phyloP scores from a whole-genome alignment of 2,888 invertebrate genomes.

The Drosophila quinaria region DNA sequence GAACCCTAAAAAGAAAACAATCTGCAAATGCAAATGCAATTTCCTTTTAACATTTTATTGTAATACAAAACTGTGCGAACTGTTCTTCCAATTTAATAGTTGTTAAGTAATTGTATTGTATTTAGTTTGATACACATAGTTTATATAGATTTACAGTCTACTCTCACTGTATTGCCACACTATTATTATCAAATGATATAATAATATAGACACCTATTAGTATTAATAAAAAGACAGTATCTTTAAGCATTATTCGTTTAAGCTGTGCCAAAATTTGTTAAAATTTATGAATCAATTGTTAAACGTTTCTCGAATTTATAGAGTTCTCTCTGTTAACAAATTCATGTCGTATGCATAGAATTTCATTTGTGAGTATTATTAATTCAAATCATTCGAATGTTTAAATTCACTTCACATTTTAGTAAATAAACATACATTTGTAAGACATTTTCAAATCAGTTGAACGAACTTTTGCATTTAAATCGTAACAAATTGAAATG shows the following conservation, averaged over 20 bases:
- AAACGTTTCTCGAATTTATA: slow-evolving; percentile 26
- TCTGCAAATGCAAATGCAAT: slow-evolving; percentile 55
- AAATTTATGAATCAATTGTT: slow-evolving; percentile 31
- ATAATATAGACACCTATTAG: slow-evolving; percentile 66
- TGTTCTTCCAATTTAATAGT: slow-evolving; percentile 57
- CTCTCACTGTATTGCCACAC: slow-evolving; percentile 45
- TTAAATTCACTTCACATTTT: not conserved
- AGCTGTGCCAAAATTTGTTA: slow-evolving; percentile 70
- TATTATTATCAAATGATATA: slow-evolving; percentile 17
- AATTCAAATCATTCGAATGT: slow-evolving; percentile 1
- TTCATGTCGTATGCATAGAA: slow-evolving; percentile 24
- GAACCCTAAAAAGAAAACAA: slow-evolving; percentile 69
- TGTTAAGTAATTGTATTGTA: slow-evolving; percentile 38
- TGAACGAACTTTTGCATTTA: not conserved
- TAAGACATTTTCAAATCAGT: not conserved
- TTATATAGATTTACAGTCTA: slow-evolving; percentile 1
- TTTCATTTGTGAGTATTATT: slow-evolving; percentile 16
- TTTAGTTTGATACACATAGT: slow-evolving; percentile 38
- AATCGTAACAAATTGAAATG: not conserved
- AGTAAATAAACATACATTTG: not conserved
- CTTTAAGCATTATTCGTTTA: slow-evolving; percentile 46
- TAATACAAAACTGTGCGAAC: slow-evolving; percentile 35
- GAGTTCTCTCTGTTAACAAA: slow-evolving; percentile 4
- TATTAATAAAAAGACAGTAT: slow-evolving; percentile 42
- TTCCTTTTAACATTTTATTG: slow-evolving; percentile 52